Evolutionary conservation across 2,888 invertebrate genomes (phyloP), one percentile per base, ranked within the genome.

Genomic region (Leucophenga montana): DNA sequence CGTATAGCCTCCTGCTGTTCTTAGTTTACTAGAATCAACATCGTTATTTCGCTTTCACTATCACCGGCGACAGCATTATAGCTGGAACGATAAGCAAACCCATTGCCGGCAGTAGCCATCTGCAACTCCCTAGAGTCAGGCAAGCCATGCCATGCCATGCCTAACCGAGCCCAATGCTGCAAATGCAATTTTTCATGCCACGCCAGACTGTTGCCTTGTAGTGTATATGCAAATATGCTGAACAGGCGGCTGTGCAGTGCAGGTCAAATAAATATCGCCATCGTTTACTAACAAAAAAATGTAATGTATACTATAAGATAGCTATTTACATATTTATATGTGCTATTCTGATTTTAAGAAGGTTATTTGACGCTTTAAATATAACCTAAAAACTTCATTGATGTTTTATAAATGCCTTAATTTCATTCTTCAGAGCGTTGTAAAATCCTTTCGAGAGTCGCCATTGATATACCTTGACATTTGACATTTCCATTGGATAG

Each of bases 111-210:
- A 18, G 6, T n/a, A n/a, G 1, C 46, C 46, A 2, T 46, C 6
- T 3, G 27, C 27, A 27, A 27, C 27, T 46, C 20, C 44, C 5
- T 46, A 6, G 46, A 9, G 18, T 20, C 46, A 59, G 20, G 4
- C 27, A 20, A 22, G 18, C 59, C 27, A 13, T 14, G 11, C 61
- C 59, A 16, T 31, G 3, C 59, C 31, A 31, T 3, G 33, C 16
- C 1, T 27, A 14, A n/a, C 65, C 3, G 50, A 20, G 44, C 33
- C 48, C 53, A 31, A 68, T 69, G 72, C 74, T 79, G 73, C 75
- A 78, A 44, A 11, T 82, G 83, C 84, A 83, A 82, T 82, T 82
- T 82, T 82, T 82, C 82, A 82, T 84, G 83, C 78, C 83, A 81
- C 69, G 73, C 75, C 83, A 72, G 83, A 75, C 81, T 83, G 81